phyloP scores from a whole-genome alignment of 2,113 vertebrate species.

The Jaculus jaculus region DNA sequence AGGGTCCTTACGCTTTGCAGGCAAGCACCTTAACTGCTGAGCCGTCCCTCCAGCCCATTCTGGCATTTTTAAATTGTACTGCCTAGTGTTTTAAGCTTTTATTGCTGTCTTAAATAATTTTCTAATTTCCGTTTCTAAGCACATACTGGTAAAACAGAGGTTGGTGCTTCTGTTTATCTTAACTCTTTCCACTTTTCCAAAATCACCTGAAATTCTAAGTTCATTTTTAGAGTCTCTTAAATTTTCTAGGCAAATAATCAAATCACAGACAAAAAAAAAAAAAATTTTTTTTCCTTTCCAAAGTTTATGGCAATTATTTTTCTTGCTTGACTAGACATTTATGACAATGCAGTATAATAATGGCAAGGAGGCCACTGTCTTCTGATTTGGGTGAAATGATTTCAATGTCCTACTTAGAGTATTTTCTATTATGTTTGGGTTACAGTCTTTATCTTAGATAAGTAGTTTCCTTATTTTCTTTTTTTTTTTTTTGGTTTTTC shows the following conservation, averaged over 20 bases:
- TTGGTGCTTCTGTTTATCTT: background rate
- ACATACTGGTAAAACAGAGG: background rate
- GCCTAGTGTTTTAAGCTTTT: background rate
- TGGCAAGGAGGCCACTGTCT: background rate
- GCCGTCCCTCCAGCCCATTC: too few species aligned
- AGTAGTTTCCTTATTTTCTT: background rate
- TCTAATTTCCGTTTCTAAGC: too few species aligned
- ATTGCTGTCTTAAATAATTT: too few species aligned
- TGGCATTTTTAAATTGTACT: background rate
- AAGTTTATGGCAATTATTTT: background rate
- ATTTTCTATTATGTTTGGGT: background rate
- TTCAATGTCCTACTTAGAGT: background rate
- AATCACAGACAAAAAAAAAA: background rate
- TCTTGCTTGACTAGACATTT: background rate
- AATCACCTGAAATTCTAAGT: background rate
- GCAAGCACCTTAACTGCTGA: too few species aligned
- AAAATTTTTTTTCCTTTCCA: background rate
- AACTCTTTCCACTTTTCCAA: background rate
- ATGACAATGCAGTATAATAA: background rate
- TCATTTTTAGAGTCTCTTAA: background rate
- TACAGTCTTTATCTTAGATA: background rate
- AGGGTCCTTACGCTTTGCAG: too few species aligned
- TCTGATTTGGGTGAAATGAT: background rate
- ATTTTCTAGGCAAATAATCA: slow-evolving; percentile 6
- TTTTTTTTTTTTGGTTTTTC: too few species aligned